These are phyloP conservation scores for Buceros bicornis DNA, from an alignment of 2,797 vertebrate genomes.

Conservation along the genomic window DNA sequence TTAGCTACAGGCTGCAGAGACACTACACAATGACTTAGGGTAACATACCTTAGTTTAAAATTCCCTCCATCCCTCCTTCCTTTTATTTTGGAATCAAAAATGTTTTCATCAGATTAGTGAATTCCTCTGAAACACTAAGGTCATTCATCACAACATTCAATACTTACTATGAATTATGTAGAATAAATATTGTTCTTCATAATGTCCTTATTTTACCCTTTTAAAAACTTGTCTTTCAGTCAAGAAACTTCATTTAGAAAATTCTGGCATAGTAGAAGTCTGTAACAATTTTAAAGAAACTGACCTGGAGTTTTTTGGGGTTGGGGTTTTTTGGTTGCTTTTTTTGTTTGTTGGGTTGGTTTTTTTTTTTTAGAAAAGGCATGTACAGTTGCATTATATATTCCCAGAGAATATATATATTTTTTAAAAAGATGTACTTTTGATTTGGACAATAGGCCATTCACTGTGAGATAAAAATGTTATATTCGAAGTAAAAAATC, in stretches of 20 bases:
- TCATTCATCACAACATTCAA: background rate
- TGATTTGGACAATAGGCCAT: background rate
- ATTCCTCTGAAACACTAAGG: background rate
- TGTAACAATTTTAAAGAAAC: background rate
- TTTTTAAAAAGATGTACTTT: background rate
- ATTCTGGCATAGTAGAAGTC: accelerated
- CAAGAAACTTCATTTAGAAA: background rate
- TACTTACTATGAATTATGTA: background rate
- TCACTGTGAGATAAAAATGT: background rate
- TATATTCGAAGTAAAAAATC: background rate
- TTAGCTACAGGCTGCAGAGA: background rate
- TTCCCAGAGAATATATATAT: background rate
- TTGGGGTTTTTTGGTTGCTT: no score
- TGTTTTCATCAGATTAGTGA: background rate
- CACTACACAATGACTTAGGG: background rate
- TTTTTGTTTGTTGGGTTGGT: no score
- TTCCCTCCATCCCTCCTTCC: background rate
- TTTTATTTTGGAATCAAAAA: background rate
- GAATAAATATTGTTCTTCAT: background rate
- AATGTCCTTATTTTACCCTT: background rate
- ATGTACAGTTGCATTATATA: background rate
- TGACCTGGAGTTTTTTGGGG: no score
- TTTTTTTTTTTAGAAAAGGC: background rate
- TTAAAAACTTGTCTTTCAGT: background rate
- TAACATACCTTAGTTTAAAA: background rate